Evolutionary conservation across 2,113 vertebrate genomes (phyloP), one percentile per base, ranked within the genome.

Genomic region (Phrynosoma blainvillii): DNA sequence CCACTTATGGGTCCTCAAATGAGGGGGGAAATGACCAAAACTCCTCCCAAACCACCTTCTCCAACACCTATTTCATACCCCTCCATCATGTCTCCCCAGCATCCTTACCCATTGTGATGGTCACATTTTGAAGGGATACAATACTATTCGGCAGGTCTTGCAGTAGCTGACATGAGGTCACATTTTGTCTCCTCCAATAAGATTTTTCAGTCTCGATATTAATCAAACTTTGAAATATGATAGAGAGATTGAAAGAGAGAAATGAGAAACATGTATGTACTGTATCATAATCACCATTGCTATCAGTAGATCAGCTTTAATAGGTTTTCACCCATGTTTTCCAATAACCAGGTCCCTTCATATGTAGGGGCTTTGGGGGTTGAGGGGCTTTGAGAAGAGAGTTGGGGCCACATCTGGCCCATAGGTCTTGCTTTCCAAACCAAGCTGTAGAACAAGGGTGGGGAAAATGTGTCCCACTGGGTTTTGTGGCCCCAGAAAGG

Each of bases 51-150:
- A 1, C 47, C 47, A 47, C 7, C 7, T 47, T 47, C 47, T 47
- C 47, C 47, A 5, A 7, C 4, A 1, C 47, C 47, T 47, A 47
- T 47, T 47, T 47, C 7, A 5, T 47, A 7, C 47, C 47, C 47
- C 7, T 47, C 47, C 47, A 47, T 47, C 47, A 47, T 47, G 47
- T 16, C 59, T 62, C 59, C 13, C 59, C 18, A 87, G 56, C 3
- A 85, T 68, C 82, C 96, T 97, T 95, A 98, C 98, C 97, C 36
- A 96, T 91, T 32, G 96, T 98, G 92, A 99, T 95, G 0, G 12
- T 96, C 86, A 98, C 77, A 40, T 96, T 91, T 84, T 94, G 89
- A 79, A 99, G 95, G 76, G 96, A 96, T 85, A 95, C 82, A 86
- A 98, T 98, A 85, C 87, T 96, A 89, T 93, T 66, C 86, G 96